These are phyloP conservation scores for Onychomys arenicola DNA, from an alignment of 2,797 vertebrate genomes.

Conservation along the genomic window DNA sequence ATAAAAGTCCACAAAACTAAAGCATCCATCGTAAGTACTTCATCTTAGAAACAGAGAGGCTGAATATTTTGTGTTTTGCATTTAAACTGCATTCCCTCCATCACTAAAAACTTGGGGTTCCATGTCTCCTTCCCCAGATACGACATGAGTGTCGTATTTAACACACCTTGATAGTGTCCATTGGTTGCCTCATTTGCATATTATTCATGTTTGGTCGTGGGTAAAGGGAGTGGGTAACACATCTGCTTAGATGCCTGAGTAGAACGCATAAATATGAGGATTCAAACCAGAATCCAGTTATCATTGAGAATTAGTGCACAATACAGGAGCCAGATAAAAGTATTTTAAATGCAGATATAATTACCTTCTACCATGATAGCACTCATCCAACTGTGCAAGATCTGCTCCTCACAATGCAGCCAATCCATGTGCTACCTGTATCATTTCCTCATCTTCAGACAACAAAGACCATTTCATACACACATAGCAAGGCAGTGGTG, in stretches of 20 bases:
- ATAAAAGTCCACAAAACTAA: not conserved
- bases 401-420: not conserved
- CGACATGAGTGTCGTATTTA: not conserved
- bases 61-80: constrained; percentile 21
- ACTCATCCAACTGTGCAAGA: not conserved
- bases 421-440: accelerated
- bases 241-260: not conserved
- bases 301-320: not conserved
- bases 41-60: not conserved
- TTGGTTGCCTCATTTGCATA: not conserved
- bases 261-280: not conserved
- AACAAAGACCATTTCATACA: not conserved
- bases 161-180: not conserved
- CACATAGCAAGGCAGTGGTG: not conserved
- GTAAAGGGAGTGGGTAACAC: not conserved
- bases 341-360: not conserved
- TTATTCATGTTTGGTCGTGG: not conserved
- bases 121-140: not conserved
- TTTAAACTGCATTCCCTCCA: not conserved
- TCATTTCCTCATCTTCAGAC: not conserved
- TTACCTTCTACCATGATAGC: not conserved
- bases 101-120: not conserved
- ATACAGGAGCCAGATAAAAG: not conserved
- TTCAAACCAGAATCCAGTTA: not conserved
- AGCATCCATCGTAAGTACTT: constrained; percentile 57